Evolutionary conservation across 1,140 invertebrate species (phyloP).

Genomic region (Elymnias hypermnestra): DNA sequence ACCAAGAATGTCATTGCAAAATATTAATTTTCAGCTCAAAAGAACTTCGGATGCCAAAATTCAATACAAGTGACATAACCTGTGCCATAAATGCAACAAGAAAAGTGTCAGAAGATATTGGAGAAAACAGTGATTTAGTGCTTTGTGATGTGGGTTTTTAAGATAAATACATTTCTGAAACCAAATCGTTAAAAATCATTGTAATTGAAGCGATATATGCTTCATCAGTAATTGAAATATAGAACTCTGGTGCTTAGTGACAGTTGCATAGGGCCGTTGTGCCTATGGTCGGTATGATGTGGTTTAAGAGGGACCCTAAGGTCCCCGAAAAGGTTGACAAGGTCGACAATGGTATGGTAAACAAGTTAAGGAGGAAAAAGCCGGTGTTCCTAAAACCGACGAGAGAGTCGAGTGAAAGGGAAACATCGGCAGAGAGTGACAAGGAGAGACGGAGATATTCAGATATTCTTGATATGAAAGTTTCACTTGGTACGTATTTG

Average conservation of each 20-base stretch:
- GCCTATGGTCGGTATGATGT: conserved; percentile 63
- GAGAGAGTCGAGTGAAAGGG: conserved; percentile 63
- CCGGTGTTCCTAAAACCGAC: conserved; percentile 48
- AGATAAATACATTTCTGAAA: conserved; percentile 1
- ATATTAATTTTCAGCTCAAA: conserved; percentile 7
- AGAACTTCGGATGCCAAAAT: conserved; percentile 8
- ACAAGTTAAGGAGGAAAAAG: conserved; percentile 56
- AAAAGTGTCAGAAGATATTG: conserved; percentile 1
- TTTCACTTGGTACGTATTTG: conserved; percentile 56
- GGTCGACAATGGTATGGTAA: conserved; percentile 43
- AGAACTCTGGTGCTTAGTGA: conserved; percentile 1
- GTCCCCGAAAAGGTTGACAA: conserved; percentile 44
- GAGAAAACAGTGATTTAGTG: conserved; percentile 2
- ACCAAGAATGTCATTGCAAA: conserved; percentile 8
- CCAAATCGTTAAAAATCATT: conserved; percentile 2
- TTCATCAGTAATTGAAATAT: background rate
- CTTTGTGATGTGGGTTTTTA: conserved; percentile 8
- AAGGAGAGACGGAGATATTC: conserved; percentile 63
- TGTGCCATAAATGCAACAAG: background rate
- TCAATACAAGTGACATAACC: background rate
- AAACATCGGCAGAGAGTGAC: conserved; percentile 64
- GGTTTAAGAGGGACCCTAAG: conserved; percentile 66
- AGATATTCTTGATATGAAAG: conserved; percentile 64
- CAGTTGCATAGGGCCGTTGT: background rate
- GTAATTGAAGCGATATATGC: background rate